Base-by-base conservation (phyloP, 2,113 vertebrate species). In the Formicarius rufipectus region DNA sequence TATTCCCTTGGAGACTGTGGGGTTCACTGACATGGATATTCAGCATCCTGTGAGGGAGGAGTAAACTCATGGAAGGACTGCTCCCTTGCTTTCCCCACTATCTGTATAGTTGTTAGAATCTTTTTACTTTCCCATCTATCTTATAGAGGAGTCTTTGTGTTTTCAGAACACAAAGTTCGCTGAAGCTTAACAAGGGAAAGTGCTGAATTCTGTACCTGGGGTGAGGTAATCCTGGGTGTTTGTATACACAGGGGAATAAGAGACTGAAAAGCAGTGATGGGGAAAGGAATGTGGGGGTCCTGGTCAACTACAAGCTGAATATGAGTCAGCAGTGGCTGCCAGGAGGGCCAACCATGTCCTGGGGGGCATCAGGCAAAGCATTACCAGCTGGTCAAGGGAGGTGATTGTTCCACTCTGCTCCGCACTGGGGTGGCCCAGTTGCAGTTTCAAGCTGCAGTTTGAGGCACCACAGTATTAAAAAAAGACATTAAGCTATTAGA, bases 231-330 rank as follows among this genome's bases (percentile, higher is more conserved):
- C n/a, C 25, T 47, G 30, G 21, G 25, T 47, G 24, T 25, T n/a
- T 28, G 11, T n/a, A 52, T 9, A 23, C 25, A 37, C 11, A 15
- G 22, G 14, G 15, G 9, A 68, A 59, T 3, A 10, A 53, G 7
- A 67, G 7, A 12, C 10, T 45, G 16, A 35, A 59, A 10, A 68
- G 37, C 25, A 68, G 15, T 9, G 17, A 33, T 16, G 8, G 19
- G 45, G 28, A 89, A 79, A 53, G 3, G 3, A 10, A 12, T 12
- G 8, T 55, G 28, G 4, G 15, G 0, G 3, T 33, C 45, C 45
- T 35, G 28, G 28, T 31, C 1, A 0, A 1, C 17, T 39, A 0
- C 1, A 68, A 30, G 1, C 0, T 47, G 45, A 45, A 7, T 0
- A 3, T 1, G 3, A 75, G 3, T 2, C n/a, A 1, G 3, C 53